These are phyloP conservation scores for Cryptocheilus praepositus DNA, from an alignment of 2,888 invertebrate species.

Conservation along the genomic window DNA sequence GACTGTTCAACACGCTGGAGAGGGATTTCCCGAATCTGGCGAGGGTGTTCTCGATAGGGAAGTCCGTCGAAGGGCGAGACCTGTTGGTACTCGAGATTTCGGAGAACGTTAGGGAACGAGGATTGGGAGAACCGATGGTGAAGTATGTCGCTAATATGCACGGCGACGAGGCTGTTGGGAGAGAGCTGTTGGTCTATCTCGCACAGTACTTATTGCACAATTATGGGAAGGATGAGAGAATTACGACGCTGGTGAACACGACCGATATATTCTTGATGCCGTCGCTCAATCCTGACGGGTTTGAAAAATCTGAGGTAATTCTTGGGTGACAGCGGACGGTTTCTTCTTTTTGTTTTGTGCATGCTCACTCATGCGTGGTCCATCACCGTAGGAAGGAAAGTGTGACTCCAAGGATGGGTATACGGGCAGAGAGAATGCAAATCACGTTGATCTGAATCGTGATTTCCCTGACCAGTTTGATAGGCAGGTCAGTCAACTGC, in stretches of 20 bases:
- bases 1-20: conserved; percentile 80
- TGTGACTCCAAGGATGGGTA: conserved; percentile 83
- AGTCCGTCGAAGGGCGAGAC: conserved; percentile 87
- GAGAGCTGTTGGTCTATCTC: conserved; percentile 88
- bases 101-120: conserved; percentile 80
- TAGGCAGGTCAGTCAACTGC: conserved; percentile 65
- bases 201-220: conserved; percentile 88
- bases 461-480: conserved; percentile 95
- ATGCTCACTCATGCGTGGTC: conserved; percentile 12
- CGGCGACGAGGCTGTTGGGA: conserved; percentile 93
- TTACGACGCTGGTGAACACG: conserved; percentile 86
- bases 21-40: conserved; percentile 82
- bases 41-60: conserved; percentile 86
- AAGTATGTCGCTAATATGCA: conserved; percentile 98
- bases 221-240: conserved; percentile 82
- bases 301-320: conserved; percentile 86
- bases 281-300: conserved; percentile 98
- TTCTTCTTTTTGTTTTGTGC: conserved; percentile 9
- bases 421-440: conserved; percentile 88
- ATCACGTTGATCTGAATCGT: conserved; percentile 89
- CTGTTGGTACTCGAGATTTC: conserved; percentile 89
- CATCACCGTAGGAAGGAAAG: conserved; percentile 81
- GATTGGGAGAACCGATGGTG: conserved; percentile 88
- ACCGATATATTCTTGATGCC: conserved; percentile 98
- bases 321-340: no score